phyloP scores from a whole-genome alignment of 2,113 vertebrate species.

The Numenius arquata region DNA sequence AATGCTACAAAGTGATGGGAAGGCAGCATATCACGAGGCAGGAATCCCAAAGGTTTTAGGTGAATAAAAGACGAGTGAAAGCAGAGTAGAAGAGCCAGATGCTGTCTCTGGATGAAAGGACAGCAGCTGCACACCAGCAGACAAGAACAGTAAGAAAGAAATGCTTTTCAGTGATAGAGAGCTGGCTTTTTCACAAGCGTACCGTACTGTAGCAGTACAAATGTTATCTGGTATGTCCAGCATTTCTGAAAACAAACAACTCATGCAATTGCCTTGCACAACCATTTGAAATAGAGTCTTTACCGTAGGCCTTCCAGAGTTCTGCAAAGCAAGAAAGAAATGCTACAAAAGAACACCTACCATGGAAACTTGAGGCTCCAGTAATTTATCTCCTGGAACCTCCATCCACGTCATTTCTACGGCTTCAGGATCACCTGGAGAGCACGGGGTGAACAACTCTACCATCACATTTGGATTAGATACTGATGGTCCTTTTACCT shows the following conservation, averaged over 20 bases:
- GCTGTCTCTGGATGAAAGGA: background rate
- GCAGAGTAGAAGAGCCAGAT: background rate
- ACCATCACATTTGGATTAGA: constrained; percentile 74
- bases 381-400: constrained; percentile 89
- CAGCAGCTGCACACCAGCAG: background rate
- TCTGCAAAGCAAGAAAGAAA: background rate
- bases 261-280: background rate
- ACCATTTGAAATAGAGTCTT: background rate
- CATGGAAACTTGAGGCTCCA: constrained; percentile 91
- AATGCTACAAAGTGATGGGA: background rate
- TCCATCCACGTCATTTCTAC: constrained; percentile 97
- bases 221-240: background rate
- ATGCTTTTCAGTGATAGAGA: background rate
- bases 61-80: background rate
- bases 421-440: constrained; percentile 88
- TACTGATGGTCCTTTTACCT: constrained; percentile 86
- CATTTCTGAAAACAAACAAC: background rate
- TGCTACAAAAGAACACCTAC: constrained; percentile 69
- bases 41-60: background rate
- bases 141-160: background rate
- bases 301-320: background rate
- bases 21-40: background rate
- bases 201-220: background rate
- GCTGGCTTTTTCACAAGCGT: background rate
- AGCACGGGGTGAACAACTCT: constrained; percentile 91